Conservation (phyloP, 2,888 invertebrate genomes). For the Leptopterna dolabrata region DNA sequence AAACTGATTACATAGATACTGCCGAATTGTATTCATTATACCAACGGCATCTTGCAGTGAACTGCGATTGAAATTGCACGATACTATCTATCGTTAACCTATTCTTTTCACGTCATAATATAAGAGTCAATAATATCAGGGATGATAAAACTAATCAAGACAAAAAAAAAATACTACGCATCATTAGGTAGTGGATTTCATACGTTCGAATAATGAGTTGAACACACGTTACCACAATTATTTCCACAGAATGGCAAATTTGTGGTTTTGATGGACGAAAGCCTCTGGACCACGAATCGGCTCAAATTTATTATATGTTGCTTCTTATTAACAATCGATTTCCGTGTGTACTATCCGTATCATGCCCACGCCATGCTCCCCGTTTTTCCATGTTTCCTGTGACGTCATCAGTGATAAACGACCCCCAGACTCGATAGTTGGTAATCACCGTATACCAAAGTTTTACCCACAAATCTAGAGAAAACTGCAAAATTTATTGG, state of each 20-base stretch:
- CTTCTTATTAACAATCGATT: too few relatives aligned
- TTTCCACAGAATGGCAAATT: neutral
- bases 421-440: too few relatives aligned
- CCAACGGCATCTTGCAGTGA: neutral
- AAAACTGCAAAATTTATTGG: too few relatives aligned
- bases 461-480: too few relatives aligned
- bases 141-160: neutral
- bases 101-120: neutral
- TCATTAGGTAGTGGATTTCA: neutral
- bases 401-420: too few relatives aligned
- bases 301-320: too few relatives aligned
- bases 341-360: too few relatives aligned
- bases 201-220: neutral
- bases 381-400: too few relatives aligned
- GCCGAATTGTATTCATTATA: neutral
- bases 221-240: neutral
- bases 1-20: slow-evolving; percentile 3
- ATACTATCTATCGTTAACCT: neutral
- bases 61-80: neutral
- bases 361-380: too few relatives aligned
- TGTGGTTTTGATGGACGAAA: too few relatives aligned
- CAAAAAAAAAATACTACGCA: neutral
- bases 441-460: too few relatives aligned
- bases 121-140: neutral
- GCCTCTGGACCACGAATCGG: too few relatives aligned